Percentiles rank a stretch among this genome's conserved stretches.
Evolutionary conservation across 1,140 invertebrate species (phyloP).

Genomic region (Plodia interpunctella): DNA sequence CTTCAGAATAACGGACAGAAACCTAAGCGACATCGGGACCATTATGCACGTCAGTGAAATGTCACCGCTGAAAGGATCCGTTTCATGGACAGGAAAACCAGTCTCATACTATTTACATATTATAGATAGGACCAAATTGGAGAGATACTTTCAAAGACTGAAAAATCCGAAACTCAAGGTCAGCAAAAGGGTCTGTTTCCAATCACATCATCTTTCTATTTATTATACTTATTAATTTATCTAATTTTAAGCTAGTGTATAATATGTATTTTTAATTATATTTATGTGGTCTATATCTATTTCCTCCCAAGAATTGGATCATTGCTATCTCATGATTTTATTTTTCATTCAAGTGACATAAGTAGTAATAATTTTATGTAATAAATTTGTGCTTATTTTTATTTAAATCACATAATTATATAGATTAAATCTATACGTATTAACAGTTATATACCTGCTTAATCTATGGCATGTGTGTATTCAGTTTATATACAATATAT

Average conservation of each 20-base stretch:
- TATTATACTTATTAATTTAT: conserved; percentile 19
- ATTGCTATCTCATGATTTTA: not conserved
- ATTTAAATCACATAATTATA: too few relatives aligned
- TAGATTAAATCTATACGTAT: too few relatives aligned
- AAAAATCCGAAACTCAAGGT: conserved; percentile 91
- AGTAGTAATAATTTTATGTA: too few relatives aligned
- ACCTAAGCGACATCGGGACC: conserved; percentile 94
- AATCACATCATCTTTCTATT: conserved; percentile 53
- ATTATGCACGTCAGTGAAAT: conserved; percentile 99
- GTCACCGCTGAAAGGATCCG: conserved; percentile 94
- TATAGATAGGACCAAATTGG: conserved; percentile 96
- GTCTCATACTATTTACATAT: conserved; percentile 98
- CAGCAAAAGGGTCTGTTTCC: conserved; percentile 77
- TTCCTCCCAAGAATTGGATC: not conserved
- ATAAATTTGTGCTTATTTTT: too few relatives aligned
- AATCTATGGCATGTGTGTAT: too few relatives aligned
- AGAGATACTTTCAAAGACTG: conserved; percentile 95
- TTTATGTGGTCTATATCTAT: not conserved
- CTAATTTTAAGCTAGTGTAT: conserved; percentile 13
- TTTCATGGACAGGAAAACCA: conserved; percentile 98
- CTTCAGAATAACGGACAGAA: conserved; percentile 96
- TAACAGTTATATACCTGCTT: too few relatives aligned
- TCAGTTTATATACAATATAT: too few relatives aligned
- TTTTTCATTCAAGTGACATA: too few relatives aligned
- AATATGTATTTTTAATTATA: conserved; percentile 21